These are phyloP conservation scores for Gymnothorax reevesii DNA, from an alignment of 2,797 vertebrate species.

Conservation along the genomic window DNA sequence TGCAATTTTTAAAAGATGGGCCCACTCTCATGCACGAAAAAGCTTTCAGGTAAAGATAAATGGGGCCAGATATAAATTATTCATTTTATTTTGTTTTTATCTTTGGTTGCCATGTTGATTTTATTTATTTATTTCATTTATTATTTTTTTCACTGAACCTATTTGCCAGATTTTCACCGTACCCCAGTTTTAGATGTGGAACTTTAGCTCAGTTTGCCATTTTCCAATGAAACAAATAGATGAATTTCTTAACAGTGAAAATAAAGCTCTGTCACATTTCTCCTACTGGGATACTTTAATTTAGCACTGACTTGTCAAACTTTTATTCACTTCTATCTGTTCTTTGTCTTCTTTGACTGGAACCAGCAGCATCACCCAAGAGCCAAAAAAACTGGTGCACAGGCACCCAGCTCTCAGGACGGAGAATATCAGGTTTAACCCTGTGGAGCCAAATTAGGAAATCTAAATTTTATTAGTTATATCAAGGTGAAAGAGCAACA, in stretches of 20 bases:
- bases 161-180: slow-evolving; percentile 8
- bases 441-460: no score
- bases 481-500: no score
- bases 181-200: not conserved
- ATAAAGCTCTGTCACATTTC: not conserved
- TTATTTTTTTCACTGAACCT: slow-evolving; percentile 24
- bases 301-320: not conserved
- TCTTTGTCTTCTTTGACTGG: not conserved
- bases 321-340: not conserved
- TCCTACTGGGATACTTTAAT: not conserved
- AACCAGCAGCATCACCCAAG: not conserved
- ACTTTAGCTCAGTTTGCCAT: not conserved
- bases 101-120: not conserved
- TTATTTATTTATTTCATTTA: no score
- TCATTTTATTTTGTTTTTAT: slow-evolving; percentile 29
- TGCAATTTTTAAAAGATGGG: slow-evolving; percentile 24
- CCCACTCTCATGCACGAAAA: slow-evolving; percentile 16
- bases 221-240: not conserved
- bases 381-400: no score
- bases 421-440: no score
- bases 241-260: not conserved
- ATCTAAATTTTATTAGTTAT: no score
- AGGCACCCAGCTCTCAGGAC: not conserved
- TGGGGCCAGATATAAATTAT: slow-evolving; percentile 28
- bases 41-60: slow-evolving; percentile 9